Percentiles rank a stretch among this genome's conserved stretches.
Conservation (phyloP, 2,888 invertebrate genomes). For the Anthoptus insignis region DNA sequence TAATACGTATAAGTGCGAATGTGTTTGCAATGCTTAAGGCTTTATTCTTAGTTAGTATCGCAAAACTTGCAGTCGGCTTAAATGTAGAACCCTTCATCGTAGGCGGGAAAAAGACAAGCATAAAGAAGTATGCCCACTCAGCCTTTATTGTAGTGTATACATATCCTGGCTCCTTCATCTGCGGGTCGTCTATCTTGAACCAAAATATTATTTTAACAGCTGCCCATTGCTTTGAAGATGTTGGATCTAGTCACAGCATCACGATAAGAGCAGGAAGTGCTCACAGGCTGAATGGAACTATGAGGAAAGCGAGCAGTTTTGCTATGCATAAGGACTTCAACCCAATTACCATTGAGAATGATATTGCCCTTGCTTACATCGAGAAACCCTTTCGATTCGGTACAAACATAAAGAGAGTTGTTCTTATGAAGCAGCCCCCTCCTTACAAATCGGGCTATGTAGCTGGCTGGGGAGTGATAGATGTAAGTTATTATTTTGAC, state of each 20-base stretch:
- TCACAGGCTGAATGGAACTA: constrained; percentile 38
- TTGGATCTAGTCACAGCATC: too few species aligned
- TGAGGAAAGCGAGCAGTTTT: constrained; percentile 1
- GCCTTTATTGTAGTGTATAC: constrained; percentile 46
- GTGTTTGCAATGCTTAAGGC: not conserved
- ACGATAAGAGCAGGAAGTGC: constrained; percentile 48
- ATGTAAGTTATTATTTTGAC: constrained; percentile 48
- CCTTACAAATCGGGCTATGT: too few species aligned
- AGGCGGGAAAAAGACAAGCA: constrained; percentile 44
- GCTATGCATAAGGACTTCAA: constrained; percentile 43
- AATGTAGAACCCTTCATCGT: constrained; percentile 47
- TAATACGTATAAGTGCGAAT: not conserved
- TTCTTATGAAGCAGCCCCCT: constrained; percentile 46
- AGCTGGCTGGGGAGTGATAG: constrained; percentile 53
- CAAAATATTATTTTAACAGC: constrained; percentile 56
- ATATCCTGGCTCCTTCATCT: constrained; percentile 37
- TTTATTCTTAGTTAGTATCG: not conserved
- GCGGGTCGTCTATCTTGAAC: constrained; percentile 58
- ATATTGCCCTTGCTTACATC: constrained; percentile 48
- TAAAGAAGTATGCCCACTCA: constrained; percentile 53
- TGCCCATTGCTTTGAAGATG: constrained; percentile 56
- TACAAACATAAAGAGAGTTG: constrained; percentile 42
- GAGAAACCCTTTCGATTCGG: constrained; percentile 34
- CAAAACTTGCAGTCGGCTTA: not conserved
- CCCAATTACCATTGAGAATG: constrained; percentile 26